phyloP scores from a whole-genome alignment of 2,113 vertebrate species.

The Ivindomyrus marchei region DNA sequence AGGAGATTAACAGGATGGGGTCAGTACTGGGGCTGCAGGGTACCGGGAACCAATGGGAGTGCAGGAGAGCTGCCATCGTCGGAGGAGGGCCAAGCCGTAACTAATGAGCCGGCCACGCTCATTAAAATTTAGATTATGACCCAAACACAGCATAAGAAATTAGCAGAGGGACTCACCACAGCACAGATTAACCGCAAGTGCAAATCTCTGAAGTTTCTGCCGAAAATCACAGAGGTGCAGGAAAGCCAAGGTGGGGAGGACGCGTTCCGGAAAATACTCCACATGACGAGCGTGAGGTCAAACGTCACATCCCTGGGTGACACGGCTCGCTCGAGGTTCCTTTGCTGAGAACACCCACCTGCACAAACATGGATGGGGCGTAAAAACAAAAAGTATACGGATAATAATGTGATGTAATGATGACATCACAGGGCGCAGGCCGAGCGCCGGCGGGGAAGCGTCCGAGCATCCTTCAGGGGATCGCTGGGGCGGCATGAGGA shows the following conservation, averaged over 20 bases:
- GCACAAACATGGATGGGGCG: background rate
- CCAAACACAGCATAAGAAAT: conserved; percentile 46
- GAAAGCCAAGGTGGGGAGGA: background rate
- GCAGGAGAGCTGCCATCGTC: conserved; percentile 5
- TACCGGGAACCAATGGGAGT: background rate
- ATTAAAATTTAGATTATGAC: conserved; percentile 46
- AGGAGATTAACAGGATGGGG: background rate
- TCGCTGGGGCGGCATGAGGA: background rate
- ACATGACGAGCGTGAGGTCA: background rate
- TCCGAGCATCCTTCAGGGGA: background rate
- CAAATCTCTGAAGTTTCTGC: background rate
- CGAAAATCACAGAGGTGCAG: background rate
- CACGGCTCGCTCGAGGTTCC: background rate
- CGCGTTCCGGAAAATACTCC: background rate
- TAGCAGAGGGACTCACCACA: conserved; percentile 32
- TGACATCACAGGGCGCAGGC: background rate
- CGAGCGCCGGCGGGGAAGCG: background rate
- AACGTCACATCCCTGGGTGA: background rate
- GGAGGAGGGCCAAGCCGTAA: conserved; percentile 28
- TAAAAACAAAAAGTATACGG: background rate
- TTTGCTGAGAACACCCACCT: background rate
- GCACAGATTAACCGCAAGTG: background rate
- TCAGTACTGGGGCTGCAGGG: background rate
- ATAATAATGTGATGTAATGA: background rate
- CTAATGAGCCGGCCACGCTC: conserved; percentile 46